Base-by-base conservation (phyloP, 1,140 invertebrate species). In the Subanguina moxae region DNA sequence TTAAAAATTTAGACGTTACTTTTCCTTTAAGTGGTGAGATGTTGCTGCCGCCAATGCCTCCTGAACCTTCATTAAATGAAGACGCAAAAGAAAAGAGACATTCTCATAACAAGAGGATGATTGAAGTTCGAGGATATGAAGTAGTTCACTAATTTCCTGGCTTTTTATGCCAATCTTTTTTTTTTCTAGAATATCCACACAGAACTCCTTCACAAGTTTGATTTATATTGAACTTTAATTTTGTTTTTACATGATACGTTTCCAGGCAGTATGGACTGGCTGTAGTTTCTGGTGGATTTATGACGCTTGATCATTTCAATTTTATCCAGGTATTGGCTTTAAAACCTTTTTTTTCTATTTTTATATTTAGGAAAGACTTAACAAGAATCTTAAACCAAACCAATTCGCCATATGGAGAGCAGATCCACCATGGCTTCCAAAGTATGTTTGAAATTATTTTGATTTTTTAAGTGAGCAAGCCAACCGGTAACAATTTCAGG, bases 371-470 rank as follows among this genome's bases (percentile, higher is more conserved):
- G 71, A 79, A 9, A 57, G 78, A 27, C 65, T 82, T 32, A 82
- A 82, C 66, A 79, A 80, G 45, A 79, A 76, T 52, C 58, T 82
- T 5, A 46, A 66, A 15, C 65, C 67, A 15, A 80, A 82, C 21
- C 81, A 82, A 68, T 82, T 96, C 87, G 92, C 92, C n/a, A 86
- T 93, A 30, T 99, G 93, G 93, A 86, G 95, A 75, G 85, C 98
- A 1, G 91, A 93, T 82, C 84, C 91, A 0, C 93, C 94, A 0
- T 98, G 94, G 94, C 92, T 96, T 82, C 57, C 23, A 38, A 21
- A 38, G n/a, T 62, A 15, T 1, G n/a, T 62, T 62, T 62, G 11
- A 19, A 1, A 25, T n/a, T n/a, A n/a, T 62, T 13, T 30, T 19
- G 0, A 9, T 45, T 38, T 27, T 9, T 68, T 56, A 89, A 94